Percentiles rank a stretch among this genome's conserved stretches.
These are phyloP conservation scores for Plebejus anna DNA, from an alignment of 2,888 invertebrate genomes.

Conservation along the genomic window DNA sequence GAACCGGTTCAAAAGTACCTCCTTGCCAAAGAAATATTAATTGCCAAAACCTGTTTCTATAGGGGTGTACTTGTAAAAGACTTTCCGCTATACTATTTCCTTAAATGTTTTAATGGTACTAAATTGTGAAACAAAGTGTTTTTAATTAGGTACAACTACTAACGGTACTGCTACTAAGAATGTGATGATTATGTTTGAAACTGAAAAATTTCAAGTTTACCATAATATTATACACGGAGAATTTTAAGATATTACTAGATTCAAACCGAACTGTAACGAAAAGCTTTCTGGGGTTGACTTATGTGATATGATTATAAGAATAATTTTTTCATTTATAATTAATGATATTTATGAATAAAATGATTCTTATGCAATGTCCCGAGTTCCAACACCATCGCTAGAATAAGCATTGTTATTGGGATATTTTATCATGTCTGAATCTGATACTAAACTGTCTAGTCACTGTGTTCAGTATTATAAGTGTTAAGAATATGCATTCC, in stretches of 20 bases:
- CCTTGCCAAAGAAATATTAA: conserved; percentile 58
- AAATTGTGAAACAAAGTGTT: background rate
- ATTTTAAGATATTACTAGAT: too few species aligned
- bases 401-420: too few species aligned
- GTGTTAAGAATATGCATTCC: background rate
- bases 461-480: conserved; percentile 1
- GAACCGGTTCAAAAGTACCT: conserved; percentile 40
- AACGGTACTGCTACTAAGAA: too few species aligned
- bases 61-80: conserved; percentile 37
- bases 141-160: background rate
- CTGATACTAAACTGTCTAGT: background rate
- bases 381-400: too few species aligned
- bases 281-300: too few species aligned
- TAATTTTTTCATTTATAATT: too few species aligned
- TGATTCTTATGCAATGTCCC: too few species aligned
- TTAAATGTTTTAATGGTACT: background rate
- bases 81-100: background rate
- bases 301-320: too few species aligned
- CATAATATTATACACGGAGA: too few species aligned
- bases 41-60: conserved; percentile 43
- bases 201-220: too few species aligned
- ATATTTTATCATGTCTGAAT: background rate
- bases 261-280: too few species aligned
- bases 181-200: background rate
- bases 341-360: too few species aligned